These are phyloP conservation scores for Bufo gargarizans DNA, from an alignment of 2,113 vertebrate species.

Conservation along the genomic window DNA sequence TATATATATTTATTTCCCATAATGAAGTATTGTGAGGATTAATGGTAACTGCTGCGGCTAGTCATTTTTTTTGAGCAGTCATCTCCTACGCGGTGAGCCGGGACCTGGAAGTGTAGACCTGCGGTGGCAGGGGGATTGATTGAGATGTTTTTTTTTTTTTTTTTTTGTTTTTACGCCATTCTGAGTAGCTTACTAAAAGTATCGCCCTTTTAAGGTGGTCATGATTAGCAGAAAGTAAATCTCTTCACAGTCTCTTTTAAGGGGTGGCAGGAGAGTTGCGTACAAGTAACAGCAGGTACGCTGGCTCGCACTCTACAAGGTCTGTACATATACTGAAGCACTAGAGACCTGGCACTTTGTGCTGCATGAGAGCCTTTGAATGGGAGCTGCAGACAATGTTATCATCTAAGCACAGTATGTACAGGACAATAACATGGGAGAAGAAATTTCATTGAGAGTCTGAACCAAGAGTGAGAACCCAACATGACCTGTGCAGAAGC, in stretches of 20 bases:
- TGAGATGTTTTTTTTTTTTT: no score
- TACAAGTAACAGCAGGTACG: neutral
- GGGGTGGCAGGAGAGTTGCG: neutral
- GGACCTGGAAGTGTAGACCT: no score
- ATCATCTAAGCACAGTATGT: slow-evolving; percentile 27
- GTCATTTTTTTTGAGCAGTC: no score
- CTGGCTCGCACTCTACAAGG: neutral
- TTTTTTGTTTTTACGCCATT: no score
- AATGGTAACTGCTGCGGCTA: no score
- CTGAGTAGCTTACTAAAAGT: no score
- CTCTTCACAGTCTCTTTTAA: neutral
- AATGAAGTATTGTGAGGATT: no score
- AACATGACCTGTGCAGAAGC: neutral
- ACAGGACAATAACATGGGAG: slow-evolving; percentile 24
- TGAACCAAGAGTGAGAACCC: slow-evolving; percentile 13
- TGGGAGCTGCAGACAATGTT: slow-evolving; percentile 43
- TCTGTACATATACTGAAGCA: slow-evolving; percentile 5
- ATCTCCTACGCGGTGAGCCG: no score
- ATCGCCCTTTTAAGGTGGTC: neutral
- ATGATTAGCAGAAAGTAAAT: neutral
- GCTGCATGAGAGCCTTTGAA: slow-evolving; percentile 27
- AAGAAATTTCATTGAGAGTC: slow-evolving; percentile 17
- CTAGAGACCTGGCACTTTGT: slow-evolving; percentile 34
- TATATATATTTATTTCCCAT: no score
- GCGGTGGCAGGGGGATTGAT: no score